Evolutionary conservation across 1,140 invertebrate genomes (phyloP).

Genomic region (Cylas formicarius): DNA sequence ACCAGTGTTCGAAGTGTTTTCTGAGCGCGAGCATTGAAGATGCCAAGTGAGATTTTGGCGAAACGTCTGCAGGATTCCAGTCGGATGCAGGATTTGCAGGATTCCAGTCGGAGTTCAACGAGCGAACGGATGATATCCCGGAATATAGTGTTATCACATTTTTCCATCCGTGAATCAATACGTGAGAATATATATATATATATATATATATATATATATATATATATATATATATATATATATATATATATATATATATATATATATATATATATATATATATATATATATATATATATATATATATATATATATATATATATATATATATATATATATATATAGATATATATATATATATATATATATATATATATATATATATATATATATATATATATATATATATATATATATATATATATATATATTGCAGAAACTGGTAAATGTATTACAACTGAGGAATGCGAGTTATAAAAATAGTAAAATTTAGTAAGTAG

Average conservation of each 20-base stretch:
- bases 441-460: no score
- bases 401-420: constrained; percentile 4
- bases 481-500: no score
- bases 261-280: constrained; percentile 7
- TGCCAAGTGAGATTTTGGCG: no score
- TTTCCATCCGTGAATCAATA: no score
- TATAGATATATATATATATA: constrained; percentile 5
- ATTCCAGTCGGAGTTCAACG: no score
- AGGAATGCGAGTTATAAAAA: no score
- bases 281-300: constrained; percentile 7
- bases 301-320: constrained; percentile 7
- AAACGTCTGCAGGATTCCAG: no score
- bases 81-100: no score
- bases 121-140: no score
- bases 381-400: constrained; percentile 7
- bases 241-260: constrained; percentile 7
- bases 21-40: no score
- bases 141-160: no score
- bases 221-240: constrained; percentile 1
- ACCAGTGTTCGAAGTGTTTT: no score
- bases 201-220: constrained; percentile 3
- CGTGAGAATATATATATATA: constrained; percentile 3
- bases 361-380: constrained; percentile 7
- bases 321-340: constrained; percentile 6
- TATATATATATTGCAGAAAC: neutral